Percentiles rank a stretch among this genome's conserved stretches.
These are phyloP conservation scores for Vicugna pacos DNA, from an alignment of 2,113 vertebrate species.

Conservation along the genomic window DNA sequence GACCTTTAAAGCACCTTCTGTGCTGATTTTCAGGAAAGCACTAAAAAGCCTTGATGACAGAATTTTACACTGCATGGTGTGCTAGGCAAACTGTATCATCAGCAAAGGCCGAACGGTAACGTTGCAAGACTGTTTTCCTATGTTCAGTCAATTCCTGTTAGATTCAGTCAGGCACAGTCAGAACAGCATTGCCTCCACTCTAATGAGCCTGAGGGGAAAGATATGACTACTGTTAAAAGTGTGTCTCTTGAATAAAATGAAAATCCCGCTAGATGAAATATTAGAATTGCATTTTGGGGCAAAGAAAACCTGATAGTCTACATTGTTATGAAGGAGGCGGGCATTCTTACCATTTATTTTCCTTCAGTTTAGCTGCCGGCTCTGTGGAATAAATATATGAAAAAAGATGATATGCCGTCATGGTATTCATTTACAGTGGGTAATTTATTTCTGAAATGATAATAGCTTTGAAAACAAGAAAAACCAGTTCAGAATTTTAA, in stretches of 20 bases:
- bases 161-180: conserved; percentile 80
- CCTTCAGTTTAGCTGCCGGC: not conserved
- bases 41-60: conserved; percentile 82
- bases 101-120: conserved; percentile 82
- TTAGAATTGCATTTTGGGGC: conserved; percentile 43
- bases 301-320: conserved; percentile 60
- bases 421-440: conserved; percentile 45
- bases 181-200: conserved; percentile 47
- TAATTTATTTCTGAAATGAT: conserved; percentile 58
- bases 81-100: conserved; percentile 75
- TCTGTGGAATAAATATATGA: not conserved
- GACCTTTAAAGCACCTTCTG: conserved; percentile 80
- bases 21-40: conserved; percentile 78
- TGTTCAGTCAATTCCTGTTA: conserved; percentile 73
- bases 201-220: conserved; percentile 80
- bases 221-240: conserved; percentile 46
- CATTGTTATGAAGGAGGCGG: not conserved
- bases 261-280: conserved; percentile 48
- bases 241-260: conserved; percentile 65
- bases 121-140: conserved; percentile 72
- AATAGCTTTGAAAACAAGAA: conserved; percentile 62
- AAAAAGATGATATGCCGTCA: not conserved
- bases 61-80: conserved; percentile 63
- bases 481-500: conserved; percentile 65
- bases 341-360: conserved; percentile 36